These are phyloP conservation scores for Ahaetulla prasina DNA, from an alignment of 2,113 vertebrate genomes.

Conservation along the genomic window DNA sequence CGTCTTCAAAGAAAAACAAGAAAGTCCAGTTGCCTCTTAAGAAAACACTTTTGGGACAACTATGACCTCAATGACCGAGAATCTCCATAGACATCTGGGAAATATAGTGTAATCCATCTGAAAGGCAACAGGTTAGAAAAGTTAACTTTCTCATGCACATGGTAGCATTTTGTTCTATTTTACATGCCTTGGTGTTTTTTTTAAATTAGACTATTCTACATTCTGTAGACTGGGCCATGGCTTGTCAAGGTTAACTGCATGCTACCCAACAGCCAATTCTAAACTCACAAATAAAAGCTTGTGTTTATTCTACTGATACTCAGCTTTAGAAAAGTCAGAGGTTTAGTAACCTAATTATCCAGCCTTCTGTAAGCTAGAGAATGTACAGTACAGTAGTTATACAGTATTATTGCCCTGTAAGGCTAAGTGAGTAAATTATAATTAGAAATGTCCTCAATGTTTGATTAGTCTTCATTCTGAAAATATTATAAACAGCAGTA, in stretches of 20 bases:
- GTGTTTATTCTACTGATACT: conserved; percentile 43
- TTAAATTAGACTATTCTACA: neutral
- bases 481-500: neutral
- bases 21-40: too few species aligned
- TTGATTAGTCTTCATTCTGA: conserved; percentile 21
- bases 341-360: neutral
- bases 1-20: too few species aligned
- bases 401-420: neutral
- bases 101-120: neutral
- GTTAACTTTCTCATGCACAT: neutral
- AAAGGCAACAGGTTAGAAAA: neutral
- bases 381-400: too few species aligned
- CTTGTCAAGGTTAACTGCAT: conserved; percentile 50
- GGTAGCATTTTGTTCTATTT: neutral
- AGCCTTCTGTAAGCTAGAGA: neutral
- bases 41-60: too few species aligned
- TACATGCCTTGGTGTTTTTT: neutral
- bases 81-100: neutral
- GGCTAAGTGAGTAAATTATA: accelerated
- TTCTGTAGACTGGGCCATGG: neutral
- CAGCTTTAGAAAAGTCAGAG: conserved; percentile 15
- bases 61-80: too few species aligned
- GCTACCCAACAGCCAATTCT: conserved; percentile 47
- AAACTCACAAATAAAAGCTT: conserved; percentile 36
- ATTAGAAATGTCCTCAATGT: neutral